A percentile compares a stretch with the other conserved stretches of the same genome.
These are phyloP conservation scores for Yoshiicerus persimilis DNA, from an alignment of 1,140 invertebrate genomes.

Conservation along the genomic window DNA sequence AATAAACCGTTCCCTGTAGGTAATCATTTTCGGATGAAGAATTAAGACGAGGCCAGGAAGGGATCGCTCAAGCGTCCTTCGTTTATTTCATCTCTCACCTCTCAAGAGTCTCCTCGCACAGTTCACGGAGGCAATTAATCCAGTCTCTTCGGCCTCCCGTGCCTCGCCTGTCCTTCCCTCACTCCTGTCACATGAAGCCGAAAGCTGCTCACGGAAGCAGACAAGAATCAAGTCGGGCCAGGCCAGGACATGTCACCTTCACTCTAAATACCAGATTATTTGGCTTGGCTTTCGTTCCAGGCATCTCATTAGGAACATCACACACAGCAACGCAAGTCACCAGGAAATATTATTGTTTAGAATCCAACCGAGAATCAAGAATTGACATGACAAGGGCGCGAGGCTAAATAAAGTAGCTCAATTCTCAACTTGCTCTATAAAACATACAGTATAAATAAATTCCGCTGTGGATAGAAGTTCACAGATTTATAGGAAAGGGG, in stretches of 20 bases:
- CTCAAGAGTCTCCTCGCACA: background rate
- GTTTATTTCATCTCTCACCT: background rate
- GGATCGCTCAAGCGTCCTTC: background rate
- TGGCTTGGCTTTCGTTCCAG: background rate
- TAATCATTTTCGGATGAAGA: conserved; percentile 41
- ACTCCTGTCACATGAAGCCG: background rate
- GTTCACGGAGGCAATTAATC: background rate
- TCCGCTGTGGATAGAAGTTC: no score
- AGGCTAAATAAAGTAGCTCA: background rate
- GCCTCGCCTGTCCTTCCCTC: background rate
- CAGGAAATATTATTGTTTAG: background rate
- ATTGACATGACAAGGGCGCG: background rate
- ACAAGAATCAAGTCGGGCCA: background rate
- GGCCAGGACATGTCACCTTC: background rate
- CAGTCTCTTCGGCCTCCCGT: background rate
- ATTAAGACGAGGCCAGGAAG: background rate
- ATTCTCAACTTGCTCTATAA: background rate
- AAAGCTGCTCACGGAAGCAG: background rate
- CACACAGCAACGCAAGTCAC: background rate
- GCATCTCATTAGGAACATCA: conserved; percentile 7
- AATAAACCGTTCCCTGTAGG: conserved; percentile 43
- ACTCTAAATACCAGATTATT: background rate
- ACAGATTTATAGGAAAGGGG: no score
- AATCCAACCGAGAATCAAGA: background rate
- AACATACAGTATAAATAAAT: background rate